Evolutionary conservation across 2,797 vertebrate species (phyloP).

Genomic region (Denticeps clupeoides): DNA sequence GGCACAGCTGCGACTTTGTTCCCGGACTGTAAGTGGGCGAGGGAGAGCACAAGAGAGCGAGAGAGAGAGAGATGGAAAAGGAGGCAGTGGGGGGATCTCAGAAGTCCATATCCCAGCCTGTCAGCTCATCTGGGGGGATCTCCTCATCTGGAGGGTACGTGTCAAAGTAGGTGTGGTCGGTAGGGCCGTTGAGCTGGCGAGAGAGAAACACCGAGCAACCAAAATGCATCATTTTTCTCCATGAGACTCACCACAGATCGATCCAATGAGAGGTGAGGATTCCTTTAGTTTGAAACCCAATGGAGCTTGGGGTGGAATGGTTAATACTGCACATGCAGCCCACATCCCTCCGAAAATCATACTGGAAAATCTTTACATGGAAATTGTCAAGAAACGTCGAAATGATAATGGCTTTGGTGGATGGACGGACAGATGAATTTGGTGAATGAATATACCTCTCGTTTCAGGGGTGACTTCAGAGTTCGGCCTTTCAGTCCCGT

Average conservation of each 20-base stretch:
- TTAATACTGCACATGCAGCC: too few species aligned
- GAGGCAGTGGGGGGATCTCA: conserved; percentile 37
- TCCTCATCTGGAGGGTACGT: conserved; percentile 79
- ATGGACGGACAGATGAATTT: not conserved
- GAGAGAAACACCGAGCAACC: not conserved
- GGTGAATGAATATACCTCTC: conserved; percentile 62
- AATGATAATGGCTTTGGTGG: too few species aligned
- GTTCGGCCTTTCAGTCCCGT: conserved; percentile 73
- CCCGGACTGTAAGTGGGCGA: not conserved
- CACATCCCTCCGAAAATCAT: too few species aligned
- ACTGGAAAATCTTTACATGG: too few species aligned
- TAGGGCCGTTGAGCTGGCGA: conserved; percentile 70
- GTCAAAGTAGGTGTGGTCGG: conserved; percentile 87
- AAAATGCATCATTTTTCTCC: too few species aligned
- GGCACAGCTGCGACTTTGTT: too few species aligned
- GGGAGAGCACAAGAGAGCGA: not conserved
- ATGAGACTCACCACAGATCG: too few species aligned
- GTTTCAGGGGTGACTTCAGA: conserved; percentile 73
- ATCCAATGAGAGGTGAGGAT: too few species aligned
- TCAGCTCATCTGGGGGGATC: conserved; percentile 78
- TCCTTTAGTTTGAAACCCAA: too few species aligned
- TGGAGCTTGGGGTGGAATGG: too few species aligned
- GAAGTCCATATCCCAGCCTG: conserved; percentile 92
- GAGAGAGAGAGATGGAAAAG: not conserved
- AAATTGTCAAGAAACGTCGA: too few species aligned